A percentile compares a stretch with the other conserved stretches of the same genome.
Conservation (phyloP, 2,888 invertebrate species). For the Taphrorychus bicolor region DNA sequence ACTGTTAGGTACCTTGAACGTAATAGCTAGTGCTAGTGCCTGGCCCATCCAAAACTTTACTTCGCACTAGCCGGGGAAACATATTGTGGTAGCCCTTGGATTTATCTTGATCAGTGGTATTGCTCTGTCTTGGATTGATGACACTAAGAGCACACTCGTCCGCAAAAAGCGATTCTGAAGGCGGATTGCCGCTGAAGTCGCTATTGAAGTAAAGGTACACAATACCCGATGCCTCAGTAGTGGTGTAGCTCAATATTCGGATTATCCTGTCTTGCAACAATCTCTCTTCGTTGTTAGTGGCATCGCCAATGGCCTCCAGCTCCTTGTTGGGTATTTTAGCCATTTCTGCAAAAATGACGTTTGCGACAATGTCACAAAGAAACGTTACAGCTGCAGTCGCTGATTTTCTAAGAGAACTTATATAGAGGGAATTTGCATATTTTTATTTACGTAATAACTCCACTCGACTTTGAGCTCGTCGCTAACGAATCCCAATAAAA, state of each 20-base stretch:
- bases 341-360: not conserved
- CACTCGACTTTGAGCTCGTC: conserved; percentile 16
- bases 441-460: conserved; percentile 33
- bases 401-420: not conserved
- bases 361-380: not conserved
- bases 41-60: conserved; percentile 12
- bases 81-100: conserved; percentile 19
- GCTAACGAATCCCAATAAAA: conserved; percentile 39
- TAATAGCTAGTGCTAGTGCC: not conserved
- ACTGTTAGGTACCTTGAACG: conserved; percentile 17
- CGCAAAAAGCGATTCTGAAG: conserved; percentile 25
- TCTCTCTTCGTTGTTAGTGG: conserved; percentile 15
- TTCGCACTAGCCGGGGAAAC: conserved; percentile 17
- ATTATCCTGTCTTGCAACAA: conserved; percentile 23
- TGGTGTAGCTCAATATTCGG: conserved; percentile 18
- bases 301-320: conserved; percentile 17
- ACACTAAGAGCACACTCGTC: conserved; percentile 1
- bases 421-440: conserved; percentile 35
- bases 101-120: conserved; percentile 1
- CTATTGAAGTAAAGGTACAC: conserved; percentile 28
- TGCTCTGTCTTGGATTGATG: not conserved
- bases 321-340: conserved; percentile 9
- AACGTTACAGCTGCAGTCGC: too few relatives aligned
- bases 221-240: conserved; percentile 5
- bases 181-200: conserved; percentile 20